phyloP scores from a whole-genome alignment of 2,888 invertebrate species.

The Ashinkailepas kermadecensis region DNA sequence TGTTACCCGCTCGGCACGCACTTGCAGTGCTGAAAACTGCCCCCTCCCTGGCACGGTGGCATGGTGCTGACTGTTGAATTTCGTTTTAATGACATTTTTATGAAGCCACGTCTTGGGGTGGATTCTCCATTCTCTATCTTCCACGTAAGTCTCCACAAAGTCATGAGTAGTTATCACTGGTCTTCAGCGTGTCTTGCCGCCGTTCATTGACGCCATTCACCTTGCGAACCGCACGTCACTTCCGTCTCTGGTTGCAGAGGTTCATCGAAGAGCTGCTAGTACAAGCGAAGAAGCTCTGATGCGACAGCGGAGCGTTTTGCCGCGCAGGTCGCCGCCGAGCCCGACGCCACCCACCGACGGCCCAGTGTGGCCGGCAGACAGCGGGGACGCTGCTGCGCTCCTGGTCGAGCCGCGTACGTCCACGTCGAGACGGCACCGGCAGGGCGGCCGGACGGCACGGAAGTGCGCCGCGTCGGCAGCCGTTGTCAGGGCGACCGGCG shows the following conservation, averaged over 20 bases:
- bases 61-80: no score
- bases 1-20: no score
- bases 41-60: no score
- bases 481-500: no score
- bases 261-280: constrained; percentile 33
- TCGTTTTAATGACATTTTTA: neutral
- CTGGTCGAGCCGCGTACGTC: no score
- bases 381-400: neutral
- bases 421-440: no score
- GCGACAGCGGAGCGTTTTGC: neutral
- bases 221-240: neutral
- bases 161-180: neutral
- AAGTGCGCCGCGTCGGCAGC: no score
- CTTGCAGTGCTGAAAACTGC: no score
- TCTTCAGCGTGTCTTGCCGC: neutral
- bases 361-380: neutral
- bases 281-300: constrained; percentile 33
- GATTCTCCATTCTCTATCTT: neutral
- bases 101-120: neutral
- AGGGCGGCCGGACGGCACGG: no score
- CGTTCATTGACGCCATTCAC: neutral
- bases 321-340: no score
- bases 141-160: no score
- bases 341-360: no score
- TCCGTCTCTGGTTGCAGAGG: constrained; percentile 27